A percentile compares a stretch with the other conserved stretches of the same genome.
phyloP scores from a whole-genome alignment of 2,888 invertebrate species.

The Gastracanthus pulcherrimus region DNA sequence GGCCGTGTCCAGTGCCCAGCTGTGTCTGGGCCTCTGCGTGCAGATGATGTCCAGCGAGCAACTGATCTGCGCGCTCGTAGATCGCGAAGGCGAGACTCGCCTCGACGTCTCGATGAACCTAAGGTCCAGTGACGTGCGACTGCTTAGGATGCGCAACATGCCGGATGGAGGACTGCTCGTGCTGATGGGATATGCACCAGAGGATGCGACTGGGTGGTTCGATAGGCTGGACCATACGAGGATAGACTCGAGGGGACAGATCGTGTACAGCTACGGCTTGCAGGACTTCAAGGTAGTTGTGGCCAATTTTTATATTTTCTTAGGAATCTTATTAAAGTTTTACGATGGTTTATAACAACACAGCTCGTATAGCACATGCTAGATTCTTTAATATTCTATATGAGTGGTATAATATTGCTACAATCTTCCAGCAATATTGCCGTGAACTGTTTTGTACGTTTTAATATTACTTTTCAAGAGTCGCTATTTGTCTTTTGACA shows the following conservation, averaged over 20 bases:
- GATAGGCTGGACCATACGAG: not conserved
- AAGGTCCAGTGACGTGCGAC: not conserved
- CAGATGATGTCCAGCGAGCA: not conserved
- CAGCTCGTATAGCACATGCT: too few species aligned
- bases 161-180: not conserved
- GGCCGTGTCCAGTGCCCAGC: not conserved
- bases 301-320: too few species aligned
- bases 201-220: not conserved
- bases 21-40: not conserved
- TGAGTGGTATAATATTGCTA: too few species aligned
- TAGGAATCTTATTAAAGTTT: too few species aligned
- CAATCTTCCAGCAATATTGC: too few species aligned
- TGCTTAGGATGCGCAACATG: not conserved
- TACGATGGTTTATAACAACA: too few species aligned
- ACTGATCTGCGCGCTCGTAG: not conserved
- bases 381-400: too few species aligned
- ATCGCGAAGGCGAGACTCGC: not conserved
- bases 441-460: too few species aligned
- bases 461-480: too few species aligned
- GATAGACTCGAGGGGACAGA: not conserved
- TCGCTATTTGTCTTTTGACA: too few species aligned
- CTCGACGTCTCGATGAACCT: not conserved
- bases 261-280: not conserved
- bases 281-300: too few species aligned
- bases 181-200: not conserved